Evolutionary conservation across 1,140 invertebrate genomes (phyloP).

Genomic region (Choristoneura fumiferana): DNA sequence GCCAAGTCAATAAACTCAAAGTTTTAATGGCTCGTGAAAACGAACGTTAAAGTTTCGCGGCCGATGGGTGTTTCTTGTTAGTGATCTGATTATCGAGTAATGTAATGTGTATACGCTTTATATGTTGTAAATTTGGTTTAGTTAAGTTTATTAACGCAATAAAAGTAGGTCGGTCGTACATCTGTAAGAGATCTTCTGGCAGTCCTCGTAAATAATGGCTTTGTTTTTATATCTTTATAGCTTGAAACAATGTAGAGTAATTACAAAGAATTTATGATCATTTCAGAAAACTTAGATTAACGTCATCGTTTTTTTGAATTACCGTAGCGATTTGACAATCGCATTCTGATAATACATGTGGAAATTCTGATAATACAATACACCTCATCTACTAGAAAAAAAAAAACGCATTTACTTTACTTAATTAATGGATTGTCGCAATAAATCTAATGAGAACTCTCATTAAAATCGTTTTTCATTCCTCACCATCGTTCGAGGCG

Average conservation of each 20-base stretch:
- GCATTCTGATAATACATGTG: too few relatives aligned
- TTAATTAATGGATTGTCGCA: conserved; percentile 12
- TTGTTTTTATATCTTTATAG: too few relatives aligned
- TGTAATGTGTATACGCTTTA: conserved; percentile 10
- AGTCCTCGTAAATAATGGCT: too few relatives aligned
- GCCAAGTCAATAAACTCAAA: conserved; percentile 39
- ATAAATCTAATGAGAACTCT: conserved; percentile 44
- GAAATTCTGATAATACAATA: too few relatives aligned
- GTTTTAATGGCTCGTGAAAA: conserved; percentile 41
- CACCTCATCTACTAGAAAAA: too few relatives aligned
- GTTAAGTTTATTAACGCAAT: conserved; percentile 5
- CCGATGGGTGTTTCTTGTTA: conserved; percentile 22
- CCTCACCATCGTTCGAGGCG: conserved; percentile 32
- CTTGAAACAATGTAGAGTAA: too few relatives aligned
- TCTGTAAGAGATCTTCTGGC: too few relatives aligned
- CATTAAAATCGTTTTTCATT: conserved; percentile 49
- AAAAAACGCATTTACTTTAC: too few relatives aligned
- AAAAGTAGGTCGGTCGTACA: conserved; percentile 5
- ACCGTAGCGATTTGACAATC: too few relatives aligned
- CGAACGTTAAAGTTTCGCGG: conserved; percentile 20
- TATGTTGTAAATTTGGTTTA: neutral
- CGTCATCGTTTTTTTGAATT: too few relatives aligned
- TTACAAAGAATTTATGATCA: too few relatives aligned
- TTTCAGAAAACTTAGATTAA: too few relatives aligned
- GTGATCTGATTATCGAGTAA: conserved; percentile 24